A percentile compares a stretch with the other conserved stretches of the same genome.
Conservation (phyloP, 1,140 invertebrate genomes). For the Diabrotica virgifera region DNA sequence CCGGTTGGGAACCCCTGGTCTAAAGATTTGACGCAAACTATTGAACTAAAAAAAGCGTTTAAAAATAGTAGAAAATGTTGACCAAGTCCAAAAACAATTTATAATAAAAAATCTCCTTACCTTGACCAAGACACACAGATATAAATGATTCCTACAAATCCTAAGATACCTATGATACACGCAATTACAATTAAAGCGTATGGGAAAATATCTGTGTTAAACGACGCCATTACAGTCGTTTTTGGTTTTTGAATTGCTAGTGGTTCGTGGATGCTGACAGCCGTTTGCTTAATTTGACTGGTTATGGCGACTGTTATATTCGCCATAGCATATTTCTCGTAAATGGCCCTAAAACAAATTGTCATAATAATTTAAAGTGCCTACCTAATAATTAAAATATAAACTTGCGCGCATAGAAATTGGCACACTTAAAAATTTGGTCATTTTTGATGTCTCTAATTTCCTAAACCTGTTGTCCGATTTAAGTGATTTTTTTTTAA, state of each 20-base stretch:
- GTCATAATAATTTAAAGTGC: not conserved
- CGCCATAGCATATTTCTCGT: conserved; percentile 57
- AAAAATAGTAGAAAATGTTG: too few species aligned
- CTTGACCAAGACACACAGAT: conserved; percentile 91
- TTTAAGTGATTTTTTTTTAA: too few species aligned
- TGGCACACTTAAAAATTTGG: too few species aligned
- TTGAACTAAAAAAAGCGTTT: not conserved
- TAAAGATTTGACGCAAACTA: too few species aligned
- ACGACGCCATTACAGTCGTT: conserved; percentile 58
- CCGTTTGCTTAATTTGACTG: conserved; percentile 60
- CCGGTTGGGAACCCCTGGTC: too few species aligned
- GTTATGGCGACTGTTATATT: conserved; percentile 67
- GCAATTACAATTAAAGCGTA: conserved; percentile 84
- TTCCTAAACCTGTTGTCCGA: too few species aligned
- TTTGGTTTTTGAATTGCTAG: conserved; percentile 52
- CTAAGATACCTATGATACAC: conserved; percentile 80
- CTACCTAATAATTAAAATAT: not conserved
- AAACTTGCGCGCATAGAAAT: too few species aligned
- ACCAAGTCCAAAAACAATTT: not conserved
- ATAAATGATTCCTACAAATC: conserved; percentile 82
- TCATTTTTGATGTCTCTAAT: too few species aligned
- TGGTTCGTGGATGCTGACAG: conserved; percentile 67
- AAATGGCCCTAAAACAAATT: conserved; percentile 49
- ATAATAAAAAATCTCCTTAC: conserved; percentile 51
- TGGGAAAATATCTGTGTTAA: conserved; percentile 74